Conservation (phyloP, 2,113 vertebrate genomes). For the Anguilla japonica region DNA sequence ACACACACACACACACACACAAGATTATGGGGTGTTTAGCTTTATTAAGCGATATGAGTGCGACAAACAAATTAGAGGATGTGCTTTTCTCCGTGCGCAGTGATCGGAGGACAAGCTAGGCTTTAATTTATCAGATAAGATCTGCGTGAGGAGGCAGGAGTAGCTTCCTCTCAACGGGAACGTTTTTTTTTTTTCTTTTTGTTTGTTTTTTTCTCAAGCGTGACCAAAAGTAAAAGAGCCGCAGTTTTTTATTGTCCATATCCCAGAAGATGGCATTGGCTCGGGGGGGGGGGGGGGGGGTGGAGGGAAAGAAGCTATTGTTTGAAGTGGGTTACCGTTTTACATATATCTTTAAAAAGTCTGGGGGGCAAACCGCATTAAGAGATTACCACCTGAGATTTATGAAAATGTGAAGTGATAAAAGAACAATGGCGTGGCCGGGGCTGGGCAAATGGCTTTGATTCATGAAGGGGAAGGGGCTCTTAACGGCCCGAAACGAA, state of each 20-base stretch:
- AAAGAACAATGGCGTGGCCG: slow-evolving; percentile 84
- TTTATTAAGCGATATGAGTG: slow-evolving; percentile 56
- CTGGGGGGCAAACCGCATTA: slow-evolving; percentile 73
- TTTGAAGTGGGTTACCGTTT: slow-evolving; percentile 68
- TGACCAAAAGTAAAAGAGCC: slow-evolving; percentile 55
- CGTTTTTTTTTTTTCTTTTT: slow-evolving; percentile 18
- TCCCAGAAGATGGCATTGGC: slow-evolving; percentile 64
- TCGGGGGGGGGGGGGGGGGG: too few species aligned
- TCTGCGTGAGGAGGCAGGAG: slow-evolving; percentile 23
- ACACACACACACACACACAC: too few species aligned
- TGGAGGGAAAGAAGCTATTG: slow-evolving; percentile 49
- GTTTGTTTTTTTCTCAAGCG: slow-evolving; percentile 30
- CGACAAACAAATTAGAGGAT: slow-evolving; percentile 48
- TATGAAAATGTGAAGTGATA: slow-evolving; percentile 94
- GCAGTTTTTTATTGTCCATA: slow-evolving; percentile 71
- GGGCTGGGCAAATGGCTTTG: slow-evolving; percentile 82
- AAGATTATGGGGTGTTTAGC: neutral
- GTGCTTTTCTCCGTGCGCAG: slow-evolving; percentile 45
- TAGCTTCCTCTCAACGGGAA: slow-evolving; percentile 6
- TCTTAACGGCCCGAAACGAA: slow-evolving; percentile 78
- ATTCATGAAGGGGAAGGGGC: slow-evolving; percentile 81
- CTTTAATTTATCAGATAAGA: slow-evolving; percentile 51
- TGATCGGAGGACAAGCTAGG: slow-evolving; percentile 48
- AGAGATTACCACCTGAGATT: slow-evolving; percentile 91
- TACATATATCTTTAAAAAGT: slow-evolving; percentile 68